Base-by-base conservation (phyloP, 1,140 invertebrate genomes). In the Zaprionus kolodkinae region DNA sequence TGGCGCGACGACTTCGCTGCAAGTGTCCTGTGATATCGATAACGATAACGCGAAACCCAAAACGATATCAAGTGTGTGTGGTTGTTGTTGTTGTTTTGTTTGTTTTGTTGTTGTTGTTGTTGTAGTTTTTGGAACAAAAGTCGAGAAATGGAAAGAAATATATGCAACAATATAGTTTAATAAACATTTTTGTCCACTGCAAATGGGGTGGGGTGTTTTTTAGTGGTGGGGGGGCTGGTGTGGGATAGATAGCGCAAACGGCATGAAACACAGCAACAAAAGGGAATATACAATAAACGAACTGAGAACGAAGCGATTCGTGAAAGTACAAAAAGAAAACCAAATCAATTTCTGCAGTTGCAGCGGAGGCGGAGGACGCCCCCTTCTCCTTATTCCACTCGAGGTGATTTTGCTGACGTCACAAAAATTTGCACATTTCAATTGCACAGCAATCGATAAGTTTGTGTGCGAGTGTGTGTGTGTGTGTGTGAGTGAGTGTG, bases 91-190 rank as follows among this genome's bases (percentile, higher is more conserved):
- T 71, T 66, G 48, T 52, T 68, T 66, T 40, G 54, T 55, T 71
- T 43, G 21, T 69, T 33, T 62, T 69, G 64, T 68, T 69, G 69
- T 40, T 71, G 71, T 48, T 74, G 65, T 55, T 61, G 60, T 67
- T 73, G 17, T 43, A 9, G 61, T 54, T 64, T 70, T 81, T 66
- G 59, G 62, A 89, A 89, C 85, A 84, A 87, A 84, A 78, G 64
- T 88, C 72, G 77, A 81, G 77, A 88, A 88, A 88, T 87, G 78
- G 85, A 88, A 88, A 88, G 80, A 89, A 78, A 84, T 81, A 81
- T 72, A 89, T 80, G 78, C 80, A 74, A 59, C 17, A 50, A 50
- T 50, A 77, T 69, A 67, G 74, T 72, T 78, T 84, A 75, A 70
- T 72, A 67, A 74, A 68, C 60, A 54, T 66, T 56, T 71, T 71